Evolutionary conservation across 1,140 invertebrate species (phyloP), one percentile per base, ranked within the genome.

Genomic region (Trissolcus basalis): DNA sequence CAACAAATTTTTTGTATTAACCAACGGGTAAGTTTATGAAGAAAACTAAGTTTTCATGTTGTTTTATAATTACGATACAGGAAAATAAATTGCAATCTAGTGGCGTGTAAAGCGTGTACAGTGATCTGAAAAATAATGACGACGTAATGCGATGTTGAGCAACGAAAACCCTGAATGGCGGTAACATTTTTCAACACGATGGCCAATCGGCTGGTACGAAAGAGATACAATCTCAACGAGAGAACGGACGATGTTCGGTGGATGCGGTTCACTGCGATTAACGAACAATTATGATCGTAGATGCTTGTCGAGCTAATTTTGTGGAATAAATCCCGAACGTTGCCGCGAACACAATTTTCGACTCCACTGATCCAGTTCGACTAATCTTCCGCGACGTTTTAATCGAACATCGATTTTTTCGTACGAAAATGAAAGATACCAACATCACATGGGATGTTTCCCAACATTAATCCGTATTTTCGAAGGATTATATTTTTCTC

Each of bases 231-330:
- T 73, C 75, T 73, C 12, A 43, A 56, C 55, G 19, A 27, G 49
- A 45, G 55, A 69, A 55, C 13, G 51, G 51, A 64, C 50, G 43
- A 68, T 58, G 55, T 60, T 61, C 19, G 43, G 49, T 71, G 56
- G 70, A 79, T 77, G 67, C 59, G 55, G 63, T 65, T 68, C 47
- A 12, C 45, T 47, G 50, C 79, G 70, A 81, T 79, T 81, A 81
- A 73, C 67, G 70, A 58, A 72, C 67, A 81, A 79, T 81, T 76
- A 80, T 78, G 65, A 78, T 71, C 60, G 41, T 53, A 70, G 56
- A 70, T 55, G 53, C 51, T 79, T 67, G 71, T 74, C 73, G 53
- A 44, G 56, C 50, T 78, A 78, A 80, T 78, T 78, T 75, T 53
- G 65, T 49, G 63, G 70, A 77, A 81, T 81, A 74, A 78, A 81